Base-by-base conservation (phyloP, 2,888 invertebrate genomes). In the Ellobium chinense region DNA sequence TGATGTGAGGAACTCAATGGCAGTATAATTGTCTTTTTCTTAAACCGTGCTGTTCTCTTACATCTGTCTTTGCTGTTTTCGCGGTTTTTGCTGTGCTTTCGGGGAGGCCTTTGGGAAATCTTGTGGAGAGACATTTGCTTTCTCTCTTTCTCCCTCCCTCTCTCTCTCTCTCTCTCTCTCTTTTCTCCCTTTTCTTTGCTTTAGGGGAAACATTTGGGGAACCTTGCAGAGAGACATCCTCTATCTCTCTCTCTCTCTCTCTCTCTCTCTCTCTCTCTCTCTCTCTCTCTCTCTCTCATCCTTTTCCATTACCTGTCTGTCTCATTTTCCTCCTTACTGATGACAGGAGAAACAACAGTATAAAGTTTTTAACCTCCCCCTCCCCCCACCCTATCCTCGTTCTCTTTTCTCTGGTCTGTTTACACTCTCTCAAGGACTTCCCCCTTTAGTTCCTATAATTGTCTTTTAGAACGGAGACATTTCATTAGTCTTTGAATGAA, bases 91-190 rank as follows among this genome's bases (percentile, higher is more conserved):
- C n/a, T n/a, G n/a, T n/a, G n/a, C n/a, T n/a, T n/a, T n/a, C n/a
- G n/a, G n/a, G n/a, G n/a, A n/a, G n/a, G n/a, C n/a, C n/a, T n/a
- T n/a, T n/a, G n/a, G n/a, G n/a, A n/a, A n/a, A n/a, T n/a, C n/a
- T n/a, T n/a, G n/a, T n/a, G n/a, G n/a, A n/a, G n/a, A n/a, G n/a
- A n/a, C n/a, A n/a, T n/a, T 60, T 24, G 54, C 73, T 73, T 7
- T 73, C 73, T 60, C 56, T 29, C 31, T 27, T 46, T 69, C 58
- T 56, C 29, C 29, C n/a, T 56, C 58, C 31, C 58, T 39, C 58
- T 56, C 72, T 56, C 56, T 58, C 72, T 72, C 72, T 56, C 58
- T 58, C 56, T 58, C 72, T 58, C 72, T 46, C 9, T 46, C 46
- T 46, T 18, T 46, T 18, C 46, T 18, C 46, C 31, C 12, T n/a